Percentiles rank a stretch among this genome's conserved stretches.
phyloP scores from a whole-genome alignment of 1,140 invertebrate genomes.

The Tribolium madens region DNA sequence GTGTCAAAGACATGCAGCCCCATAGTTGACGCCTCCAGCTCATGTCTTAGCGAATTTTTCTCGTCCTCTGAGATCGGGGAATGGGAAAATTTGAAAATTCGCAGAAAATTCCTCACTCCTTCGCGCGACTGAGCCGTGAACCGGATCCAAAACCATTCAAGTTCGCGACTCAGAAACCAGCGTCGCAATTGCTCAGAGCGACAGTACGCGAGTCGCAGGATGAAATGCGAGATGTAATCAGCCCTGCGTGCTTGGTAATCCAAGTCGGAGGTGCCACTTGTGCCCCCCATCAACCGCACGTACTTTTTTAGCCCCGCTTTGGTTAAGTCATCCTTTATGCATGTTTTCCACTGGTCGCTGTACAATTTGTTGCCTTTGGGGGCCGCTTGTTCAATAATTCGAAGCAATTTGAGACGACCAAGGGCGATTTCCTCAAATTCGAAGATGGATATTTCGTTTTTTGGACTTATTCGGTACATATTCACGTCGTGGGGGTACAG shows the following conservation, averaged over 20 bases:
- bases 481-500: constrained; percentile 81
- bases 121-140: constrained; percentile 76
- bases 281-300: constrained; percentile 53
- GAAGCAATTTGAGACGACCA: constrained; percentile 85
- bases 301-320: constrained; percentile 78
- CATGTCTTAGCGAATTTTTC: constrained; percentile 68
- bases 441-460: constrained; percentile 77
- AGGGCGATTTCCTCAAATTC: constrained; percentile 91
- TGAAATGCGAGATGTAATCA: constrained; percentile 95
- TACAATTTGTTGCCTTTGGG: constrained; percentile 73
- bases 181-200: constrained; percentile 84
- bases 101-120: constrained; percentile 79
- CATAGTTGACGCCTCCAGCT: constrained; percentile 51
- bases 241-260: constrained; percentile 76
- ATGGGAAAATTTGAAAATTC: constrained; percentile 71
- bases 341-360: constrained; percentile 80
- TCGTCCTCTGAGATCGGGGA: constrained; percentile 76
- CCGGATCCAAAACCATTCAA: constrained; percentile 90
- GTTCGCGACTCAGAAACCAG: constrained; percentile 92
- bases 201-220: constrained; percentile 92
- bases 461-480: constrained; percentile 86
- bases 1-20: constrained; percentile 68
- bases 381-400: constrained; percentile 79
- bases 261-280: constrained; percentile 64
- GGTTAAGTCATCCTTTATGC: constrained; percentile 76